These are phyloP conservation scores for Austrofundulus limnaeus DNA, from an alignment of 2,113 vertebrate species.

Conservation along the genomic window DNA sequence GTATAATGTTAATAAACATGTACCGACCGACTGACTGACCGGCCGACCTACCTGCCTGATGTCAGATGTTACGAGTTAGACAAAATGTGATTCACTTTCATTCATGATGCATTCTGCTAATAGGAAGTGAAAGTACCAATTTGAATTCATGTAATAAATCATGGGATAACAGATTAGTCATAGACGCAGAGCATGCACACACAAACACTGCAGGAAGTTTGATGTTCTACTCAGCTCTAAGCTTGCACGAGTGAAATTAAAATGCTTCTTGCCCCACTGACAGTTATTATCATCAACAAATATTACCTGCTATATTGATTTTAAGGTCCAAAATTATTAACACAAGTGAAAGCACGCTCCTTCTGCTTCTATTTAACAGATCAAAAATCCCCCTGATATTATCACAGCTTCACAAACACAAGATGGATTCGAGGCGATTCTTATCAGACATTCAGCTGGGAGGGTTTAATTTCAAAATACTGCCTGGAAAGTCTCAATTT, in stretches of 20 bases:
- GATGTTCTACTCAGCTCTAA: too few species aligned
- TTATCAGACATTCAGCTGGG: slow-evolving; percentile 53
- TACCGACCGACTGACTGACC: too few species aligned
- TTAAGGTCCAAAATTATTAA: slow-evolving; percentile 12
- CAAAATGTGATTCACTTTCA: neutral
- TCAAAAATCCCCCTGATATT: slow-evolving; percentile 15
- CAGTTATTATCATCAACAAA: slow-evolving; percentile 6
- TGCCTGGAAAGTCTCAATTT: slow-evolving; percentile 45
- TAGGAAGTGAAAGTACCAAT: neutral
- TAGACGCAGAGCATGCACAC: neutral
- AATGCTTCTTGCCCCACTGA: neutral
- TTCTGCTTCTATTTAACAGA: neutral
- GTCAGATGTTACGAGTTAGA: neutral
- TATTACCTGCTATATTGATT: slow-evolving; percentile 7
- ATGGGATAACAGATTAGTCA: neutral
- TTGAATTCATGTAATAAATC: neutral
- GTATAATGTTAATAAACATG: too few species aligned
- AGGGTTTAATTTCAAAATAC: slow-evolving; percentile 58
- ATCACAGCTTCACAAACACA: slow-evolving; percentile 17
- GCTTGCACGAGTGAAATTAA: too few species aligned
- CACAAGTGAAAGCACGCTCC: slow-evolving; percentile 13
- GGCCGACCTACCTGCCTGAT: too few species aligned
- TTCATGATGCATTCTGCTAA: neutral
- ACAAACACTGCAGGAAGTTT: too few species aligned
- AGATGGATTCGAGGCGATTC: slow-evolving; percentile 9